These are phyloP conservation scores for Sclerodermus sp. DNA, from an alignment of 2,888 invertebrate genomes.

Conservation along the genomic window DNA sequence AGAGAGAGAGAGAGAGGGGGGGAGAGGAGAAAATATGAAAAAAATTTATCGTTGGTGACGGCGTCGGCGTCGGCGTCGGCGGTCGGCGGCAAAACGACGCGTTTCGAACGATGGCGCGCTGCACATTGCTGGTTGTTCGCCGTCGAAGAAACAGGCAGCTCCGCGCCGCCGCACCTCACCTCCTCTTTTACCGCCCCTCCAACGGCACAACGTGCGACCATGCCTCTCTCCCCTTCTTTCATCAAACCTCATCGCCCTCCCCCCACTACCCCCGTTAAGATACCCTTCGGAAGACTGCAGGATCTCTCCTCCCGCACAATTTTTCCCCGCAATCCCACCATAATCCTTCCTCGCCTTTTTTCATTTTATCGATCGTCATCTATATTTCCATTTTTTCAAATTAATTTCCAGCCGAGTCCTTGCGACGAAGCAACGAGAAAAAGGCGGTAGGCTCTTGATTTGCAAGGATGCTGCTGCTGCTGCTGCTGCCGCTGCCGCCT, in stretches of 20 bases:
- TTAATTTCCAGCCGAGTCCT: too few species aligned
- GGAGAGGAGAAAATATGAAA: neutral
- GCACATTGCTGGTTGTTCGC: conserved; percentile 54
- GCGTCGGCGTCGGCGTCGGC: conserved; percentile 1
- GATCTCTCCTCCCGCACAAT: conserved; percentile 1
- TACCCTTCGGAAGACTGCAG: too few species aligned
- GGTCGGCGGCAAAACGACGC: conserved; percentile 33
- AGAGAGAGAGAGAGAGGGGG: too few species aligned
- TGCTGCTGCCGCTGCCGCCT: too few species aligned
- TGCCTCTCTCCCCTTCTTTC: too few species aligned
- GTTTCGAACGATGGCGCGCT: conserved; percentile 49
- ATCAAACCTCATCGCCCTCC: neutral
- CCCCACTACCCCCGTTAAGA: neutral
- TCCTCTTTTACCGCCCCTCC: conserved; percentile 20
- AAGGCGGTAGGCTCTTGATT: too few species aligned
- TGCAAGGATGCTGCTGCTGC: too few species aligned
- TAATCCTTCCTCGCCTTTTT: neutral
- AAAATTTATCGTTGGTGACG: too few species aligned
- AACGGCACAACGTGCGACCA: too few species aligned
- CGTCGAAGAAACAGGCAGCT: conserved; percentile 28
- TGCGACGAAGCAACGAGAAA: too few species aligned
- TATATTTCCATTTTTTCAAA: too few species aligned
- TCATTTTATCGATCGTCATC: too few species aligned
- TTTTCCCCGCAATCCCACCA: conserved; percentile 14
- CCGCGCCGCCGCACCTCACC: conserved; percentile 4